Percentiles rank a stretch among this genome's conserved stretches.
Evolutionary conservation across 1,140 invertebrate genomes (phyloP).

Genomic region (Meloidogyne chitwoodi): DNA sequence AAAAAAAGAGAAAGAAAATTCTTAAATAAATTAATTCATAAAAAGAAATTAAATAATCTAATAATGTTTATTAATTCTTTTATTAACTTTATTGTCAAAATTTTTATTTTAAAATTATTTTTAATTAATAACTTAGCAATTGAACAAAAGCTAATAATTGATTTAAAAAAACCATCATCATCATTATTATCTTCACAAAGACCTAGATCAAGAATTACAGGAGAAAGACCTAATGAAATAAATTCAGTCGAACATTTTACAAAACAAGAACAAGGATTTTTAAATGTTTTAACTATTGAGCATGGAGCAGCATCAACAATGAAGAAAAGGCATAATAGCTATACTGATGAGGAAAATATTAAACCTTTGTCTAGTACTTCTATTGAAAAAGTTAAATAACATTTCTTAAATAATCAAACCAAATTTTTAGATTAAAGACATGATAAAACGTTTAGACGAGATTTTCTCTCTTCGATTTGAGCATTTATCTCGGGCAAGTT

Average conservation of each 20-base stretch:
- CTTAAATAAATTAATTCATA: too few species aligned
- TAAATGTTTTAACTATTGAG: not conserved
- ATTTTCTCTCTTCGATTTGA: slow-evolving; percentile 25
- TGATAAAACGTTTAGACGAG: slow-evolving; percentile 27
- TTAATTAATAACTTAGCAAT: not conserved
- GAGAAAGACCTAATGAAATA: not conserved
- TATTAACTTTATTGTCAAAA: not conserved
- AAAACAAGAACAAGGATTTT: not conserved
- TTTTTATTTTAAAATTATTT: not conserved
- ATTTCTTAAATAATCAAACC: not conserved
- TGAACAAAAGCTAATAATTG: not conserved
- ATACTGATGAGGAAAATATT: not conserved
- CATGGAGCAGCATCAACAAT: not conserved
- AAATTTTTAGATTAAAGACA: slow-evolving; percentile 21
- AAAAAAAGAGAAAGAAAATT: too few species aligned
- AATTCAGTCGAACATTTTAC: not conserved
- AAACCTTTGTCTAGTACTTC: not conserved
- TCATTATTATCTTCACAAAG: not conserved
- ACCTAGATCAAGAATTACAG: not conserved
- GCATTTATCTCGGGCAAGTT: slow-evolving; percentile 15
- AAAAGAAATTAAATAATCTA: not conserved
- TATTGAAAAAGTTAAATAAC: not conserved
- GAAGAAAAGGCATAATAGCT: not conserved
- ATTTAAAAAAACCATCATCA: not conserved
- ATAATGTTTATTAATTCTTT: not conserved